Evolutionary conservation across 1,140 invertebrate genomes (phyloP).

Genomic region (Drosophila nannoptera): DNA sequence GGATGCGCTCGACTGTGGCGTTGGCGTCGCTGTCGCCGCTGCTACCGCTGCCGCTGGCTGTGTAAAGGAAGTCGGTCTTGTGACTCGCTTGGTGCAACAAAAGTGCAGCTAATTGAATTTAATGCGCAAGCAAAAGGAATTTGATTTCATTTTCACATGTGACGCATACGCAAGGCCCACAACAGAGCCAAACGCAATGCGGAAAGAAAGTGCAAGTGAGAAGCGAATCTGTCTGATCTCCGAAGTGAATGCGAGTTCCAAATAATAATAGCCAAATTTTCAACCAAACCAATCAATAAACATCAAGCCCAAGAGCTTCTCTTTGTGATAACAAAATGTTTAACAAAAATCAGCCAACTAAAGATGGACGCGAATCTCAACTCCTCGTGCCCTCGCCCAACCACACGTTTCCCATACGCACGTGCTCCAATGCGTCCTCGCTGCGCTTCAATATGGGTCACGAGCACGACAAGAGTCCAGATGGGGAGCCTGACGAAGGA

Average conservation of each 20-base stretch:
- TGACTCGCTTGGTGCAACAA: conserved; percentile 63
- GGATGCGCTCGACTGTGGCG: conserved; percentile 18
- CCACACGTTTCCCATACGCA: conserved; percentile 49
- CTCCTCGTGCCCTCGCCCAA: conserved; percentile 56
- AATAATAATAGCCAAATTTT: conserved; percentile 23
- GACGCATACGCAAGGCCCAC: conserved; percentile 37
- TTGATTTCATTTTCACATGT: conserved; percentile 56
- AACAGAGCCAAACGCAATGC: conserved; percentile 35
- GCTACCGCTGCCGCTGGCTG: conserved; percentile 5
- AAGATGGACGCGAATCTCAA: conserved; percentile 59
- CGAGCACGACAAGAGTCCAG: conserved; percentile 46
- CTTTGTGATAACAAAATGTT: conserved; percentile 37
- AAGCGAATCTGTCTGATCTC: background rate
- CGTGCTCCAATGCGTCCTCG: conserved; percentile 68
- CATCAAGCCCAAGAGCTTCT: background rate
- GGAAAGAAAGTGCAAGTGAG: conserved; percentile 47
- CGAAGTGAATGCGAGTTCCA: conserved; percentile 23
- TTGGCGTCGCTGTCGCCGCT: conserved; percentile 8
- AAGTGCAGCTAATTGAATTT: conserved; percentile 71
- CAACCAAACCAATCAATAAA: background rate
- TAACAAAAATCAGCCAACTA: conserved; percentile 38
- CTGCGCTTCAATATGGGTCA: conserved; percentile 56
- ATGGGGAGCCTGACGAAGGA: conserved; percentile 82
- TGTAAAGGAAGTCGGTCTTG: conserved; percentile 67
- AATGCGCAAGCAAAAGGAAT: conserved; percentile 66